Percentiles rank a stretch among this genome's conserved stretches.
These are phyloP conservation scores for Lates calcarifer DNA, from an alignment of 2,113 vertebrate species.

Conservation along the genomic window DNA sequence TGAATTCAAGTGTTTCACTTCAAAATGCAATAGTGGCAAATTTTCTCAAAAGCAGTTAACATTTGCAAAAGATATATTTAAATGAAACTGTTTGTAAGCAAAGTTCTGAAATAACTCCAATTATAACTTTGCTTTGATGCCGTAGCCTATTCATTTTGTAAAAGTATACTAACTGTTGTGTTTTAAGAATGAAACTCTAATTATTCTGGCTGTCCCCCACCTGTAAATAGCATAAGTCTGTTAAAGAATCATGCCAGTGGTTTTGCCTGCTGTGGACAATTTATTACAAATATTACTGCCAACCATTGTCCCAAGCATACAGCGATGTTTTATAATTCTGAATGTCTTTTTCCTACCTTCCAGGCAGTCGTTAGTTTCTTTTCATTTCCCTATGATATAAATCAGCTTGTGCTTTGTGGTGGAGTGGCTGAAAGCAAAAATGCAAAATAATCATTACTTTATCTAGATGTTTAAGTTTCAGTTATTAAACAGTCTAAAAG, in stretches of 20 bases:
- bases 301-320: slow-evolving; percentile 7
- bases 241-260: neutral
- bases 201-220: neutral
- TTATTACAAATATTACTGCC: slow-evolving; percentile 9
- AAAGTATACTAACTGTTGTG: neutral
- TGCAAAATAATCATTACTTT: neutral
- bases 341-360: neutral
- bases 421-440: neutral
- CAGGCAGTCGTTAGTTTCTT: slow-evolving; percentile 1
- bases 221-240: neutral
- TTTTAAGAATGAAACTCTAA: slow-evolving; percentile 3
- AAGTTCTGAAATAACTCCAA: slow-evolving; percentile 14
- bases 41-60: slow-evolving; percentile 32
- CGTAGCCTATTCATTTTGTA: neutral
- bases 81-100: slow-evolving; percentile 8
- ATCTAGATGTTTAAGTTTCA: neutral
- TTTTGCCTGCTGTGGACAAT: neutral
- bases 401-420: neutral
- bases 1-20: slow-evolving; percentile 23
- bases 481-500: neutral
- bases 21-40: slow-evolving; percentile 21
- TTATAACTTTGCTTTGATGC: neutral
- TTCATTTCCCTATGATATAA: slow-evolving; percentile 1
- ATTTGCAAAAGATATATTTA: slow-evolving; percentile 11
- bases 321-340: neutral